A percentile compares a stretch with the other conserved stretches of the same genome.
These are phyloP conservation scores for Dynastes hyllus DNA, from an alignment of 2,888 invertebrate species.

Conservation along the genomic window DNA sequence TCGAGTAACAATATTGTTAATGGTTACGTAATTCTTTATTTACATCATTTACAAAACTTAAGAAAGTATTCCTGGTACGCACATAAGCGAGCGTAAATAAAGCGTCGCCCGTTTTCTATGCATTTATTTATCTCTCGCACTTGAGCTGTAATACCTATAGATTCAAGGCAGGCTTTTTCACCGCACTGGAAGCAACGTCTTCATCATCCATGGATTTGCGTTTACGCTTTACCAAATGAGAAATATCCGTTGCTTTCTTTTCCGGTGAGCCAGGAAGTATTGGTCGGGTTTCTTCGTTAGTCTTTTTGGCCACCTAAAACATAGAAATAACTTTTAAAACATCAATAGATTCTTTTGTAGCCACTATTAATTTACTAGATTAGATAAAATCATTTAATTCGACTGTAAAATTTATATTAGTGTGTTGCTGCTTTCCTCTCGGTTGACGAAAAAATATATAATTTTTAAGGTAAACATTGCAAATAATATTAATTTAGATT, in stretches of 20 bases:
- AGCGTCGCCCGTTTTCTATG: background rate
- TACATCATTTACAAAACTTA: constrained; percentile 40
- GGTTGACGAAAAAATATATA: too few species aligned
- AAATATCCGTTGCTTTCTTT: constrained; percentile 83
- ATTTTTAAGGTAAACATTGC: too few species aligned
- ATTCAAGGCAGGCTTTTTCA: constrained; percentile 73
- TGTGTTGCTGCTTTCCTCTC: too few species aligned
- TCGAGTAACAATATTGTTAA: background rate
- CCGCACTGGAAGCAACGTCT: constrained; percentile 71
- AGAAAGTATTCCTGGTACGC: background rate
- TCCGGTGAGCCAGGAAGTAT: constrained; percentile 55
- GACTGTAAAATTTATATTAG: too few species aligned
- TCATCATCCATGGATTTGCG: constrained; percentile 79
- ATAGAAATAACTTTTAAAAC: constrained; percentile 24
- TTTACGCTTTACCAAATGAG: constrained; percentile 87
- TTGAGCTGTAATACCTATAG: background rate
- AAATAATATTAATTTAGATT: too few species aligned
- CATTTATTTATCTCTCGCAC: background rate
- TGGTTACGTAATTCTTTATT: constrained; percentile 15
- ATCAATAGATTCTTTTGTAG: constrained; percentile 56
- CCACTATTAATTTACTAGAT: background rate
- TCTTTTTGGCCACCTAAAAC: constrained; percentile 55
- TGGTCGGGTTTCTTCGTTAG: constrained; percentile 52
- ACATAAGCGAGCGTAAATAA: background rate
- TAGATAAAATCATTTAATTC: too few species aligned